phyloP scores from a whole-genome alignment of 2,113 vertebrate genomes.

The Proterorhinus semilunaris region DNA sequence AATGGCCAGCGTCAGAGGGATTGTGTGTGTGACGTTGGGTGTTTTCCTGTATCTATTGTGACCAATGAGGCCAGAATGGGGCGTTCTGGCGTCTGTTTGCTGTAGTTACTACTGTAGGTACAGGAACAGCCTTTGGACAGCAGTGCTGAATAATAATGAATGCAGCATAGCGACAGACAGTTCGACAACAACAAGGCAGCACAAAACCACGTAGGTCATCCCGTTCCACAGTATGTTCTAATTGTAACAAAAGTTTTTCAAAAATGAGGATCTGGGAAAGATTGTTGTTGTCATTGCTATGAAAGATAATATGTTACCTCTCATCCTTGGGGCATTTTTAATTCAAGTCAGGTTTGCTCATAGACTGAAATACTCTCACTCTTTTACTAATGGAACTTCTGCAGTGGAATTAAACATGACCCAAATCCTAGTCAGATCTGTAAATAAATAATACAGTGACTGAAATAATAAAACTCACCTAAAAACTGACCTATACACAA shows the following conservation, averaged over 20 bases:
- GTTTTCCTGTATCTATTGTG: slow-evolving; percentile 60
- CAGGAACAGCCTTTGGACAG: slow-evolving; percentile 25
- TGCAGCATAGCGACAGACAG: neutral
- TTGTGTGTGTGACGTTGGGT: slow-evolving; percentile 33
- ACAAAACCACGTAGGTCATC: neutral
- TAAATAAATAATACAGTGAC: too few relatives aligned
- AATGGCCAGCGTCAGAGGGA: slow-evolving; percentile 56
- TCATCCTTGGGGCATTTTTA: too few relatives aligned
- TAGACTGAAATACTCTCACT: too few relatives aligned
- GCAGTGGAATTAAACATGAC: neutral
- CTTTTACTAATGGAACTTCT: too few relatives aligned
- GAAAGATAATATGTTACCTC: too few relatives aligned
- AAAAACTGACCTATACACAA: too few relatives aligned
- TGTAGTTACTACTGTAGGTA: slow-evolving; percentile 31
- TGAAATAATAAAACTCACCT: too few relatives aligned
- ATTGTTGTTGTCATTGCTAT: too few relatives aligned
- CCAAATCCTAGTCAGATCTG: neutral
- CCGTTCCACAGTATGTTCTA: neutral
- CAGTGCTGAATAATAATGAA: neutral
- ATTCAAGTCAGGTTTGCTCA: too few relatives aligned
- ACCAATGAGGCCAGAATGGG: slow-evolving; percentile 41
- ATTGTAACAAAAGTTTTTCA: too few relatives aligned
- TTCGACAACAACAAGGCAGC: neutral
- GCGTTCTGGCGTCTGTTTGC: slow-evolving; percentile 26
- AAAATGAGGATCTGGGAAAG: too few relatives aligned